These are phyloP conservation scores for Cladopsammia gracilis DNA, from an alignment of 64 coral and sea anemone species.

Conservation along the genomic window DNA sequence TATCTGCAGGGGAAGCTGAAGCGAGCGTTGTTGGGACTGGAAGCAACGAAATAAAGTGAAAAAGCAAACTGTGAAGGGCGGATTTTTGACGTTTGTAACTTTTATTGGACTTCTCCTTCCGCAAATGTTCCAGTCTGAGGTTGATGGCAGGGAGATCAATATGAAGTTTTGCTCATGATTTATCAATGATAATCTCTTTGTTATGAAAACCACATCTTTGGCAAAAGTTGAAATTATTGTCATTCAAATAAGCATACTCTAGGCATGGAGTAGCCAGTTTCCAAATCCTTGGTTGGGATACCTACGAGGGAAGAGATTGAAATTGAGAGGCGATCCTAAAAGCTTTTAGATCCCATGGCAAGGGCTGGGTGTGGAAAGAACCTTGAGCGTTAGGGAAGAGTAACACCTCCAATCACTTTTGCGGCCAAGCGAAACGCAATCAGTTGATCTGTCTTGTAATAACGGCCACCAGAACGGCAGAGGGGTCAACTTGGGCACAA, in stretches of 20 bases:
- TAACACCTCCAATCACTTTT: background rate
- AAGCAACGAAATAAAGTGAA: background rate
- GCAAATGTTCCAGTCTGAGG: background rate
- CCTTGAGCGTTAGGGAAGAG: background rate
- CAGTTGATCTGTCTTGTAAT: background rate
- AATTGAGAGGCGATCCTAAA: background rate
- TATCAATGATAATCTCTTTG: background rate
- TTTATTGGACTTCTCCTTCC: background rate
- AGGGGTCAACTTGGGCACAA: too few species aligned
- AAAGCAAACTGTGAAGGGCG: background rate
- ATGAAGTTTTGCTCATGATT: too few species aligned
- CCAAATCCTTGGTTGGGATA: background rate
- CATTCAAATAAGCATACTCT: too few species aligned
- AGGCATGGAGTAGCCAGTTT: too few species aligned
- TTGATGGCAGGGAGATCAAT: too few species aligned
- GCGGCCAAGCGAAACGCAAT: background rate
- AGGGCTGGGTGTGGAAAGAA: background rate
- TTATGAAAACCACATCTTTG: constrained; percentile 4
- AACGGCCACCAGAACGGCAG: too few species aligned
- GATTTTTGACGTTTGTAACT: constrained; percentile 33
- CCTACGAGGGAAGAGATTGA: background rate
- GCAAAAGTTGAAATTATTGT: too few species aligned
- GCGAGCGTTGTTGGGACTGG: background rate
- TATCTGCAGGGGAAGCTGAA: background rate
- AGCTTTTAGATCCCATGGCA: too few species aligned